Evolutionary conservation across 2,888 invertebrate species (phyloP).

Genomic region (Drosophila meridiana): DNA sequence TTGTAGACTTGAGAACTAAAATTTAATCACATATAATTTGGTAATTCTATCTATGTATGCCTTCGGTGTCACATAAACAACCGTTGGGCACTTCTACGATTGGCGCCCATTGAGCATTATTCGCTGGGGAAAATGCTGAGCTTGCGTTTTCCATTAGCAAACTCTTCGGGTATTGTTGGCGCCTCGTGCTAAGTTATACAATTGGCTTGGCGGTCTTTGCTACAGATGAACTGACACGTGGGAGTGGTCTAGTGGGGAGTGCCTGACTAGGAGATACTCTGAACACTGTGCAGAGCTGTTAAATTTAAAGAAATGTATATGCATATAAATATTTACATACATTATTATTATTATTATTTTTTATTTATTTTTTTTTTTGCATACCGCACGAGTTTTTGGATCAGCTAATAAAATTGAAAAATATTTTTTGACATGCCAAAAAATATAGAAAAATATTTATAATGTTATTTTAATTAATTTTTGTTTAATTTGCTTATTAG

Average conservation of each 20-base stretch:
- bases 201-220: background rate
- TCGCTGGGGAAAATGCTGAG: background rate
- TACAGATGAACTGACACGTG: background rate
- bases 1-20: background rate
- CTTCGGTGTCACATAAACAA: background rate
- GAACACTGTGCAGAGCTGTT: no score
- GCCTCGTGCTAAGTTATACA: background rate
- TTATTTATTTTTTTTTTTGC: background rate
- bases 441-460: background rate
- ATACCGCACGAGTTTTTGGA: background rate
- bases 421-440: background rate
- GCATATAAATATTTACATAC: no score
- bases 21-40: background rate
- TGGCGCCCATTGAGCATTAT: background rate
- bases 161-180: background rate
- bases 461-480: background rate
- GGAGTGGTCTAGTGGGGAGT: background rate
- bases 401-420: background rate
- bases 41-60: no score
- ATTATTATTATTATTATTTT: no score
- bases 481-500: background rate
- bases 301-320: no score
- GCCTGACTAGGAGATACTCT: no score
- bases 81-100: no score
- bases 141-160: background rate